A percentile compares a stretch with the other conserved stretches of the same genome.
Evolutionary conservation across 2,888 invertebrate genomes (phyloP).

Genomic region (Lepidochrysops patricia): DNA sequence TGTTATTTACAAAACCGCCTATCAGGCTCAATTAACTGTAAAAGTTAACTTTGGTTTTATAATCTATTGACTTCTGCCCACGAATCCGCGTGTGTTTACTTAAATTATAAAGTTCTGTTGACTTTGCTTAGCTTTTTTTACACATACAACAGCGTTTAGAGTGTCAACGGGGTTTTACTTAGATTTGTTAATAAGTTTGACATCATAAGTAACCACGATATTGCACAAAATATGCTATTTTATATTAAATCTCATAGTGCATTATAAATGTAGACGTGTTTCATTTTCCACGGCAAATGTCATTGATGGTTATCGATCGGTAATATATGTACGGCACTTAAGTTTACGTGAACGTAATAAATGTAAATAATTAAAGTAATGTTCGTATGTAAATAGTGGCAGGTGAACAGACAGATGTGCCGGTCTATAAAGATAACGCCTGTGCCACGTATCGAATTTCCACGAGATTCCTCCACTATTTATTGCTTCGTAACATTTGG

Average conservation of each 20-base stretch:
- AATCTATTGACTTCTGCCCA: not conserved
- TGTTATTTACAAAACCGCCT: constrained; percentile 16
- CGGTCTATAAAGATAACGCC: constrained; percentile 14
- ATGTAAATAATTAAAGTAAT: constrained; percentile 12
- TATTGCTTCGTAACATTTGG: not conserved
- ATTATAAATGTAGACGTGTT: too few species aligned
- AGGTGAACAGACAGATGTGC: constrained; percentile 7
- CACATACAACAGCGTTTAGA: too few species aligned
- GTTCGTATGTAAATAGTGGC: constrained; percentile 10
- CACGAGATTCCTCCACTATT: not conserved
- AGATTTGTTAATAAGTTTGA: too few species aligned
- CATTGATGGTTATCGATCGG: constrained; percentile 7
- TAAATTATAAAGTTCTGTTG: too few species aligned
- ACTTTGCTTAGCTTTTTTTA: too few species aligned
- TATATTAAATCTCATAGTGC: too few species aligned
- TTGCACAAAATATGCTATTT: too few species aligned
- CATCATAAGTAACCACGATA: too few species aligned
- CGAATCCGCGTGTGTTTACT: too few species aligned
- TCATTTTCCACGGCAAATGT: not conserved
- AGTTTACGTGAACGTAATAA: constrained; percentile 32
- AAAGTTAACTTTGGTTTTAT: not conserved
- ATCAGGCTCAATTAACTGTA: constrained; percentile 25
- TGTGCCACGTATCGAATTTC: not conserved
- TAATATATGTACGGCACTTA: constrained; percentile 9
- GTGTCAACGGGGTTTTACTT: too few species aligned